Percentiles rank a stretch among this genome's conserved stretches.
phyloP scores from a whole-genome alignment of 1,140 invertebrate genomes.

The Diorhabda sublineata region DNA sequence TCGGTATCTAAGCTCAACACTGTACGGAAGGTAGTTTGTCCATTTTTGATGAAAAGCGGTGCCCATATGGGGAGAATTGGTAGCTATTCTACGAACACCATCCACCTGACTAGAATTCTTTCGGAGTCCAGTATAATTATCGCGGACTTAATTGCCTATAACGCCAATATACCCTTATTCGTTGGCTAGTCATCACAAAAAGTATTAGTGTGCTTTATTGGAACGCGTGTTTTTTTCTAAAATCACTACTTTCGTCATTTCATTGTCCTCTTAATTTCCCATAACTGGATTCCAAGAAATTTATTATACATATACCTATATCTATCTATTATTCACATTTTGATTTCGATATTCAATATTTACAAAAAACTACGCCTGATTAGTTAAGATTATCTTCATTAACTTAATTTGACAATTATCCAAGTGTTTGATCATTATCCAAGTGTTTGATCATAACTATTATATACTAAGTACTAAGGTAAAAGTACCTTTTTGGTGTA shows the following conservation, averaged over 20 bases:
- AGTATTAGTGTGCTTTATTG: slow-evolving; percentile 18
- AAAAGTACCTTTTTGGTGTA: no score
- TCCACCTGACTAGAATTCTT: slow-evolving; percentile 33
- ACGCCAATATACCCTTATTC: slow-evolving; percentile 27
- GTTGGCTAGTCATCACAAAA: slow-evolving; percentile 14
- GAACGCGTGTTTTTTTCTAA: slow-evolving; percentile 16
- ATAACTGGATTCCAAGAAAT: background rate
- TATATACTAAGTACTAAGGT: no score
- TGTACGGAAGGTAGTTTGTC: slow-evolving; percentile 26
- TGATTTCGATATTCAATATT: no score
- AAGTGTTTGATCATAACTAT: no score
- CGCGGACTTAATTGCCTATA: slow-evolving; percentile 26
- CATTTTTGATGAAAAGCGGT: slow-evolving; percentile 21
- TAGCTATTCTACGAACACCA: slow-evolving; percentile 27
- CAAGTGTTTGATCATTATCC: no score
- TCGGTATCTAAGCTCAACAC: slow-evolving; percentile 31
- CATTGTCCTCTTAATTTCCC: background rate
- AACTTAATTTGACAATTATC: no score
- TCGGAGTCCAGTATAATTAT: slow-evolving; percentile 30
- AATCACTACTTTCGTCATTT: slow-evolving; percentile 19
- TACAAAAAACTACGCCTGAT: no score
- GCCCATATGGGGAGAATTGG: slow-evolving; percentile 26
- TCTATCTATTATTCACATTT: background rate
- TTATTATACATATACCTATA: background rate
- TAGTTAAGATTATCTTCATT: no score